phyloP scores from a whole-genome alignment of 2,888 invertebrate genomes.

The Cylloceria caligata region DNA sequence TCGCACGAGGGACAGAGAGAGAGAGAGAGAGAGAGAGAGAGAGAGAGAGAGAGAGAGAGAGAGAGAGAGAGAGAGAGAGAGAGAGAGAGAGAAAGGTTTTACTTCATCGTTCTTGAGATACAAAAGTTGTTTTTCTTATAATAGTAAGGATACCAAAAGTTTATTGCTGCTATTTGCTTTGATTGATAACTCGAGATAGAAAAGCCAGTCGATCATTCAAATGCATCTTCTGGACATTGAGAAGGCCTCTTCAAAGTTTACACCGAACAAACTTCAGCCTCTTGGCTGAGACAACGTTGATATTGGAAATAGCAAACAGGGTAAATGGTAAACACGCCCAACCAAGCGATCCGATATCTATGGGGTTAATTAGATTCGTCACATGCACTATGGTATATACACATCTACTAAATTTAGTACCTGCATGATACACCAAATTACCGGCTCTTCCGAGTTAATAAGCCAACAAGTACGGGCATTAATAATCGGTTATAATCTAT shows the following conservation, averaged over 20 bases:
- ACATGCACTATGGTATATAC: background rate
- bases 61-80: too few relatives aligned
- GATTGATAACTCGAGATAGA: background rate
- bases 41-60: too few relatives aligned
- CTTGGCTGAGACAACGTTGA: background rate
- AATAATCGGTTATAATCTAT: slow-evolving; percentile 29
- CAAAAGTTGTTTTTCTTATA: too few relatives aligned
- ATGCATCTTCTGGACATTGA: background rate
- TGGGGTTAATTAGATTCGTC: background rate
- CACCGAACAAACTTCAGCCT: background rate
- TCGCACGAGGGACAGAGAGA: too few relatives aligned
- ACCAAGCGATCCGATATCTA: slow-evolving; percentile 19
- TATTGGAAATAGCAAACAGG: slow-evolving; percentile 19
- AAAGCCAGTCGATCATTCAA: background rate
- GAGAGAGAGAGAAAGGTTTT: too few relatives aligned
- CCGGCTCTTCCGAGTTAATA: slow-evolving; percentile 18
- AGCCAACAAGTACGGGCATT: background rate
- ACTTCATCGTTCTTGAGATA: too few relatives aligned
- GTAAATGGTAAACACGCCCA: slow-evolving; percentile 19
- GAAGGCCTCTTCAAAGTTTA: slow-evolving; percentile 8
- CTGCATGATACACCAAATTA: background rate
- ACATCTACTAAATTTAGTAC: background rate
- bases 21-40: too few relatives aligned
- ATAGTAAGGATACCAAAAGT: too few relatives aligned
- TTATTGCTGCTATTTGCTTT: too few relatives aligned